These are phyloP conservation scores for Lutraria rhynchaena DNA, from an alignment of 1,140 invertebrate genomes.

Conservation along the genomic window DNA sequence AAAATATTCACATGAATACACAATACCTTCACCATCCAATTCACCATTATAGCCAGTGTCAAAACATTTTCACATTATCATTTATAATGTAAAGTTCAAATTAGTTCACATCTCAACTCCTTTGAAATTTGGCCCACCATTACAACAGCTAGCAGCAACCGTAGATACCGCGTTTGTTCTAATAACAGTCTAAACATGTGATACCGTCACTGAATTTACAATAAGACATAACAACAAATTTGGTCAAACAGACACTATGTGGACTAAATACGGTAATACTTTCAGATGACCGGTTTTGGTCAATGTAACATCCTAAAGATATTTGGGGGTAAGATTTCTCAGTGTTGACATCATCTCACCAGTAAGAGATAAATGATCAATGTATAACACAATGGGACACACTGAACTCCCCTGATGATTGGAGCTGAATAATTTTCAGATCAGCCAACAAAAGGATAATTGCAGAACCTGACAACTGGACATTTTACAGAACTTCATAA, in stretches of 20 bases:
- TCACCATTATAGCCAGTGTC: conserved; percentile 23
- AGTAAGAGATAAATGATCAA: conserved; percentile 23
- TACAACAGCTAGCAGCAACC: not conserved
- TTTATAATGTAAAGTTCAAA: conserved; percentile 25
- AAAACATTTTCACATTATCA: conserved; percentile 27
- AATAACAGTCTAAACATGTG: too few relatives aligned
- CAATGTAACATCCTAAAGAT: not conserved
- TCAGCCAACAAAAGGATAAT: conserved; percentile 30
- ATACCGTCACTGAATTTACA: too few relatives aligned
- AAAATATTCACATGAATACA: conserved; percentile 23
- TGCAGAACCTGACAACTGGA: conserved; percentile 27
- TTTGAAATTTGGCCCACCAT: too few relatives aligned
- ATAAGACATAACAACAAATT: too few relatives aligned
- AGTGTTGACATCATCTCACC: conserved; percentile 1
- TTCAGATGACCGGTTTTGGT: too few relatives aligned
- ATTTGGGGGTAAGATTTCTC: conserved; percentile 27
- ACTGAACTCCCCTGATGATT: conserved; percentile 20
- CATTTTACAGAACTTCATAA: conserved; percentile 34
- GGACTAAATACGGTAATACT: too few relatives aligned
- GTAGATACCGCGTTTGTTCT: not conserved
- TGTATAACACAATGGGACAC: conserved; percentile 2
- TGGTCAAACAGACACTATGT: too few relatives aligned
- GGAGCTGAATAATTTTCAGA: conserved; percentile 37
- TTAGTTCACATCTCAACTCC: conserved; percentile 10
- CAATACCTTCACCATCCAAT: conserved; percentile 12